Evolutionary conservation across 1,140 invertebrate species (phyloP).

Genomic region (Pectinophora gossypiella): DNA sequence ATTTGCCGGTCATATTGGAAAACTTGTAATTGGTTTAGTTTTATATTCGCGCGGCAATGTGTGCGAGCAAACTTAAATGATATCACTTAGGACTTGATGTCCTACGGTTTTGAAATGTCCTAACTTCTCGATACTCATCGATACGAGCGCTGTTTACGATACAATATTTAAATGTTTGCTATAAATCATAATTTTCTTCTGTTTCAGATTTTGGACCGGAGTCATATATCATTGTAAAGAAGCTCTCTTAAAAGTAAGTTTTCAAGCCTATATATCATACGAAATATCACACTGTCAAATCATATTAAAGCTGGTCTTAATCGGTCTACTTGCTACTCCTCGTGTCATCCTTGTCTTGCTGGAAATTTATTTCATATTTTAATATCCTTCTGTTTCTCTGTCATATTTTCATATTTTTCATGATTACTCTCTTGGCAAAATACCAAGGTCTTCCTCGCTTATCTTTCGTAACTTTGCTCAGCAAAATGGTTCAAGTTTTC

Average conservation of each 20-base stretch:
- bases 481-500: conserved; percentile 31
- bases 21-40: conserved; percentile 72
- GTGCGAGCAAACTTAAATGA: conserved; percentile 52
- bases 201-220: conserved; percentile 68
- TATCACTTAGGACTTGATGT: conserved; percentile 35
- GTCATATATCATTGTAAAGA: conserved; percentile 65
- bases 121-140: neutral
- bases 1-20: conserved; percentile 68
- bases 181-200: no score
- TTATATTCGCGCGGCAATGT: conserved; percentile 60
- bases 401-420: conserved; percentile 40
- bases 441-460: conserved; percentile 49
- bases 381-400: conserved; percentile 41
- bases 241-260: conserved; percentile 64
- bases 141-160: no score
- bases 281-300: neutral
- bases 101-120: neutral
- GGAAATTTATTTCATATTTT: conserved; percentile 49
- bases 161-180: no score
- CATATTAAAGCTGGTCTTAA: neutral
- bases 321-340: neutral
- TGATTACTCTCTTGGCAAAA: conserved; percentile 55
- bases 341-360: conserved; percentile 23
- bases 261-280: conserved; percentile 1
- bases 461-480: conserved; percentile 48